Conservation (phyloP, 2,888 invertebrate species). For the Sphaerophoria taeniata region DNA sequence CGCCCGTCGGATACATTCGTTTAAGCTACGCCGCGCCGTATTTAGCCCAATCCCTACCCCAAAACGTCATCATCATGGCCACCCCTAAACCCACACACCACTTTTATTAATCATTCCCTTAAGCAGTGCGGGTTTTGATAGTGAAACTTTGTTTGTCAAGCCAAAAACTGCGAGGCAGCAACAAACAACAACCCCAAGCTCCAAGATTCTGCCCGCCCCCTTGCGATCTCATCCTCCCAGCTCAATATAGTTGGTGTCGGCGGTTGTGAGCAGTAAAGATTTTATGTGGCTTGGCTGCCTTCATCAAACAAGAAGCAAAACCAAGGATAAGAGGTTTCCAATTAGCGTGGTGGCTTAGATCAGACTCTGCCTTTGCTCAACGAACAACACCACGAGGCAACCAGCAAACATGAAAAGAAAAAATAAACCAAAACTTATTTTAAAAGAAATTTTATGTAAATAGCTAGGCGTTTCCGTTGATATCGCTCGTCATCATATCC, state of each 20-base stretch:
- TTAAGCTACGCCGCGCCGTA: slow-evolving; percentile 28
- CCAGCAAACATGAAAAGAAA: not conserved
- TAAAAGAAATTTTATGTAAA: slow-evolving; percentile 68
- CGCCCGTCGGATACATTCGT: slow-evolving; percentile 46
- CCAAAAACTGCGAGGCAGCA: slow-evolving; percentile 31
- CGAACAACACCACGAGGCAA: slow-evolving; percentile 4
- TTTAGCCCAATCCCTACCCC: not conserved
- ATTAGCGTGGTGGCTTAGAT: slow-evolving; percentile 72
- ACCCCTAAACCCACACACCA: slow-evolving; percentile 13
- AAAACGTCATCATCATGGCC: slow-evolving; percentile 7
- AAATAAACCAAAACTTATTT: slow-evolving; percentile 44
- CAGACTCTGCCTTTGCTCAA: slow-evolving; percentile 51
- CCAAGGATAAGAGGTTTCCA: slow-evolving; percentile 73
- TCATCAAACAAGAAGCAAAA: slow-evolving; percentile 30
- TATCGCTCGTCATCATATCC: slow-evolving; percentile 6
- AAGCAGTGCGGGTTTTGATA: slow-evolving; percentile 60
- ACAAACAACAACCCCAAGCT: not conserved
- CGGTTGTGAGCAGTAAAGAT: slow-evolving; percentile 46
- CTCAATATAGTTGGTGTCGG: slow-evolving; percentile 16
- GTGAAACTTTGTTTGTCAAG: slow-evolving; percentile 66
- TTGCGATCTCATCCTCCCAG: slow-evolving; percentile 61
- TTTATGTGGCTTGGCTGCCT: slow-evolving; percentile 59
- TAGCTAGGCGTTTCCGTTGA: slow-evolving; percentile 38
- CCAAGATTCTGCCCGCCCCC: slow-evolving; percentile 9
- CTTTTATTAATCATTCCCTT: slow-evolving; percentile 67